These are phyloP conservation scores for Corythornis madagascariensis DNA, from an alignment of 2,113 vertebrate species.

Conservation along the genomic window DNA sequence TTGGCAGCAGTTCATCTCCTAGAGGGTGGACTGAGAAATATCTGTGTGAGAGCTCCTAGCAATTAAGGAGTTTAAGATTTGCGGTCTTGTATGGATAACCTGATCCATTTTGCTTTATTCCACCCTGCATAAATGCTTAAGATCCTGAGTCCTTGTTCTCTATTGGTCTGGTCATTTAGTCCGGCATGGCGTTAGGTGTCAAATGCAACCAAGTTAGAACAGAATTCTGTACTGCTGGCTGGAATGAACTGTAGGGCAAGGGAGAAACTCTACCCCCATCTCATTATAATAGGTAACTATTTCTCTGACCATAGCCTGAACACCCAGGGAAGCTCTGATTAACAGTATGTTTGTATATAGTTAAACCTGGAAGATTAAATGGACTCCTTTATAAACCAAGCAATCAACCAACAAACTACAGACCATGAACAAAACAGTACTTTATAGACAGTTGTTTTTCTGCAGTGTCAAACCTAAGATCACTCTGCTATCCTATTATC, in stretches of 20 bases:
- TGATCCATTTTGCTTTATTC: background rate
- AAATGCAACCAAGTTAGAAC: background rate
- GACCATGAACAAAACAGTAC: background rate
- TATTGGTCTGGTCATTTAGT: background rate
- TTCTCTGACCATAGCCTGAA: background rate
- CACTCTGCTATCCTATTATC: background rate
- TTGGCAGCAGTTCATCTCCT: slow-evolving; percentile 39
- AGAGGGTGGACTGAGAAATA: slow-evolving; percentile 23
- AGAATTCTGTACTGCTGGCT: background rate
- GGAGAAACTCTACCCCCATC: background rate
- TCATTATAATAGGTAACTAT: background rate
- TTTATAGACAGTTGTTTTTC: background rate
- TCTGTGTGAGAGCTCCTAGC: background rate
- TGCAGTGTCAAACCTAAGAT: background rate
- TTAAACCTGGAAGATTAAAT: background rate
- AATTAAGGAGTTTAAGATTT: slow-evolving; percentile 16
- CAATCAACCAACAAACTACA: background rate
- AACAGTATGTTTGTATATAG: background rate
- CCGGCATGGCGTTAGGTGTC: background rate
- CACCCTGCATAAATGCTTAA: background rate
- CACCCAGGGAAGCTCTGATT: background rate
- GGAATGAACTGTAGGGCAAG: background rate
- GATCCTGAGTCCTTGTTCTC: background rate
- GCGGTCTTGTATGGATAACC: background rate
- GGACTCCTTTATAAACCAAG: background rate